Evolutionary conservation across 2,888 invertebrate genomes (phyloP), one percentile per base, ranked within the genome.

Genomic region (Mylabris sibirica): DNA sequence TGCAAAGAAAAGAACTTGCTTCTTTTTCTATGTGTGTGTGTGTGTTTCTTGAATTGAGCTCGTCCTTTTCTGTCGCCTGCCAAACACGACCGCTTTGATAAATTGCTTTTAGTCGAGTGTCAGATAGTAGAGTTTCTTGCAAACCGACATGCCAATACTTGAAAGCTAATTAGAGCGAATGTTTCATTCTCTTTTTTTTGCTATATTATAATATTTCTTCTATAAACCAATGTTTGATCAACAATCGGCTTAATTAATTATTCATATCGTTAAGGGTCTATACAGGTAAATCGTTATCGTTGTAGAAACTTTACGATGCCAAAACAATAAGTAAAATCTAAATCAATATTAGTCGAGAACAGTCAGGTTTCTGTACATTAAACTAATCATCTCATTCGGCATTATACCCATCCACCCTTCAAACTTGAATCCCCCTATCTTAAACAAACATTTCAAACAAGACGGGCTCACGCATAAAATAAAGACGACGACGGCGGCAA

Each of bases 251-350:
- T 70, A 70, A 70, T 70, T 70, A 70, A 70, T 70, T 67, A 70
- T 67, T 67, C 65, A 44, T 64, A 63, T 67, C 67, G 66, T 64
- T 67, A 64, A 68, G 66, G 66, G 68, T 66, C 71, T 68, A 60
- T 74, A 77, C 76, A 77, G 77, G 77, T 77, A 77, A 77, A 77
- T 72, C 74, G 72, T 68, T 75, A 76, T 74, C 73, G 68, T 66
- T 69, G 72, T 65, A 65, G 60, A 70, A 75, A 75, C 75, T 71
- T 74, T 72, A 70, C 73, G 71, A 73, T 72, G 75, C 77, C 77
- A 78, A 81, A 79, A 81, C 81, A 79, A 80, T 79, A 79, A 79
- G 79, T 79, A 79, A 80, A 80, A 80, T 80, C 78, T 80, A 78
- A 82, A 82, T 80, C 81, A 82, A 82, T 82, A 82, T 81, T 80